These are phyloP conservation scores for Arrhamphus sclerolepis DNA, from an alignment of 2,797 vertebrate genomes.

Conservation along the genomic window DNA sequence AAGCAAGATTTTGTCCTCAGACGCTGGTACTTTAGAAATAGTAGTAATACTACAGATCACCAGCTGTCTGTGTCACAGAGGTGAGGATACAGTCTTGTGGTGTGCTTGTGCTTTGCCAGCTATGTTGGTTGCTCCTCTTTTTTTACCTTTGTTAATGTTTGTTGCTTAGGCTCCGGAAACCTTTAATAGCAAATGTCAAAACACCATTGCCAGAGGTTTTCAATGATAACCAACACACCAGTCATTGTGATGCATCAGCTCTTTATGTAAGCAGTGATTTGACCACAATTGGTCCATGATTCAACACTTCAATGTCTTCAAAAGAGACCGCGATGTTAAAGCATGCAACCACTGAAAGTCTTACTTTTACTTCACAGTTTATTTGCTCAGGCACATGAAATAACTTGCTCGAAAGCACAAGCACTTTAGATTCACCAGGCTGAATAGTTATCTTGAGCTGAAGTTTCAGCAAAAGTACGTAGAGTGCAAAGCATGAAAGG, in stretches of 20 bases:
- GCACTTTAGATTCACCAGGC: too few relatives aligned
- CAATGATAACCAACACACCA: neutral
- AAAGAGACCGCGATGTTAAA: neutral
- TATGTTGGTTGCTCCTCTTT: neutral
- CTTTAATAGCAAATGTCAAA: neutral
- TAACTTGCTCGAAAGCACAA: too few relatives aligned
- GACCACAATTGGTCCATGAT: neutral
- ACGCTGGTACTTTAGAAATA: too few relatives aligned
- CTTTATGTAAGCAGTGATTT: neutral
- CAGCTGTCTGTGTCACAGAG: slow-evolving; percentile 2
- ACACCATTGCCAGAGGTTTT: neutral
- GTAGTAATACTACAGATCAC: neutral
- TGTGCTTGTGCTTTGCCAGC: slow-evolving; percentile 13
- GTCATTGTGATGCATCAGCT: neutral
- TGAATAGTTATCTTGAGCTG: too few relatives aligned
- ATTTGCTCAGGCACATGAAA: too few relatives aligned
- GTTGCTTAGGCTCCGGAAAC: neutral
- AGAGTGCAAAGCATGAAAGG: too few relatives aligned
- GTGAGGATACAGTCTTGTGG: slow-evolving; percentile 11
- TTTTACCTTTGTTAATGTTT: slow-evolving; percentile 6
- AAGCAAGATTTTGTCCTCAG: too few relatives aligned
- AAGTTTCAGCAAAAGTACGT: too few relatives aligned
- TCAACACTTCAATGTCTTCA: neutral
- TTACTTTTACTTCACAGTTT: neutral
- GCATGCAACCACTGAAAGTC: neutral